Evolutionary conservation across 2,888 invertebrate genomes (phyloP).

Genomic region (Ypsolopha sequella): DNA sequence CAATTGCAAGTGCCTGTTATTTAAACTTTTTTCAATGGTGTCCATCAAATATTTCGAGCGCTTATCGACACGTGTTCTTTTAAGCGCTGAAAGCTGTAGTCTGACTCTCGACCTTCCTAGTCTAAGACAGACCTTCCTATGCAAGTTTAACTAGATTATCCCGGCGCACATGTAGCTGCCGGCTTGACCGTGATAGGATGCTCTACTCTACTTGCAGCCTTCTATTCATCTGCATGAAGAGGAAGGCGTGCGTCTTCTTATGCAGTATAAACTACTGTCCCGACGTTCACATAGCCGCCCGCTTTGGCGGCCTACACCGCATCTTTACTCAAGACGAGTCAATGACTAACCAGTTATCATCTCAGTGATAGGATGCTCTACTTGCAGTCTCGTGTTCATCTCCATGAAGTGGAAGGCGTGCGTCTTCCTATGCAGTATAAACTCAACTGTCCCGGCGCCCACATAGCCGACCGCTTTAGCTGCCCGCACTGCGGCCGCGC

Average conservation of each 20-base stretch:
- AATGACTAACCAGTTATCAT: slow-evolving; percentile 85
- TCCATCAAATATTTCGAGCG: too few species aligned
- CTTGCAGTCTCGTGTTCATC: slow-evolving; percentile 98
- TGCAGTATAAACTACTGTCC: slow-evolving; percentile 99
- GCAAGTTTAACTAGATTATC: too few species aligned
- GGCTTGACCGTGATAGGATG: slow-evolving; percentile 98
- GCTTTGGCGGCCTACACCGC: background rate
- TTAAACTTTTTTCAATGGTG: too few species aligned
- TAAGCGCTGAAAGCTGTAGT: too few species aligned
- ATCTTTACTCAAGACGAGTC: background rate
- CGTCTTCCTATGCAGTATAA: slow-evolving; percentile 89
- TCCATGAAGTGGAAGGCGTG: slow-evolving; percentile 99
- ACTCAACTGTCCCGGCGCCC: slow-evolving; percentile 98
- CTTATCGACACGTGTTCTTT: too few species aligned
- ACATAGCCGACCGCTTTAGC: slow-evolving; percentile 97
- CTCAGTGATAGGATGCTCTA: slow-evolving; percentile 97
- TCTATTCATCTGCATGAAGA: slow-evolving; percentile 99
- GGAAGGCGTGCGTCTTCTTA: slow-evolving; percentile 85
- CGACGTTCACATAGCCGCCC: slow-evolving; percentile 97
- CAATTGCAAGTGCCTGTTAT: too few species aligned
- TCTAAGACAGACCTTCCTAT: too few species aligned
- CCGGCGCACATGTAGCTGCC: too few species aligned
- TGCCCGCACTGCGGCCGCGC: slow-evolving; percentile 92
- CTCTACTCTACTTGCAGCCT: slow-evolving; percentile 93
- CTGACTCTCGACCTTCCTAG: too few species aligned